Base-by-base conservation (phyloP, 1,140 invertebrate genomes). In the Pomacea maculata region DNA sequence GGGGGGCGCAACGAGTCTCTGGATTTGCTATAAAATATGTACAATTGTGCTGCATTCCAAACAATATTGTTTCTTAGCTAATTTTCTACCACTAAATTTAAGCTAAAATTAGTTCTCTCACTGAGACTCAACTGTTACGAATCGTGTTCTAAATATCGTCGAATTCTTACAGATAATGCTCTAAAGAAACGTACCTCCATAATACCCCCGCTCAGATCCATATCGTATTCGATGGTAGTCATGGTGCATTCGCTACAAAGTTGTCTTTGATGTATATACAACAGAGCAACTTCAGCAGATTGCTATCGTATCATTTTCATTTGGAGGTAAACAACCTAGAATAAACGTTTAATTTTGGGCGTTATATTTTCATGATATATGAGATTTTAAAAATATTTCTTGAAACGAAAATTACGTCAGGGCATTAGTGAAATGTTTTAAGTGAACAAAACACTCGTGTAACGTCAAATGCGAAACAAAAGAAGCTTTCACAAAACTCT, bases 1-100 rank as follows among this genome's bases (percentile, higher is more conserved):
- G 64, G 96, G 96, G 25, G 96, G 96, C 83, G 96, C 96, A 82
- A 97, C 96, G 54, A 97, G 92, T 12, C 94, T 95, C 88, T 96
- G 95, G 82, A 98, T 97, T 94, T 97, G 94, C 96, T 98, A 90
- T 78, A 86, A 78, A 54, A 34, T 19, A 70, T 21, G 5, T 29
- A 81, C n/a, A 21, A 64, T n/a, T 17, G 17, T 65, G 19, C 34
- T 19, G 74, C 34, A 45, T 45, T 2, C 34, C 34, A 78, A 54
- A 73, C 52, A 61, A 34, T 52, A 71, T 70, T 75, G 57, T 74
- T 52, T 52, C 12, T n/a, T 45, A 78, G 67, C 52, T 67, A 29
- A 73, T 34, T 75, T 71, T 45, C 25, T n/a, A n/a, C 64, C 34
- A 15, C 29, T 34, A 12, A 72, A n/a, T 55, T 55, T 57, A 74